Percentiles rank a stretch among this genome's conserved stretches.
Evolutionary conservation across 2,113 vertebrate species (phyloP).

Genomic region (Heloderma charlesbogerti): DNA sequence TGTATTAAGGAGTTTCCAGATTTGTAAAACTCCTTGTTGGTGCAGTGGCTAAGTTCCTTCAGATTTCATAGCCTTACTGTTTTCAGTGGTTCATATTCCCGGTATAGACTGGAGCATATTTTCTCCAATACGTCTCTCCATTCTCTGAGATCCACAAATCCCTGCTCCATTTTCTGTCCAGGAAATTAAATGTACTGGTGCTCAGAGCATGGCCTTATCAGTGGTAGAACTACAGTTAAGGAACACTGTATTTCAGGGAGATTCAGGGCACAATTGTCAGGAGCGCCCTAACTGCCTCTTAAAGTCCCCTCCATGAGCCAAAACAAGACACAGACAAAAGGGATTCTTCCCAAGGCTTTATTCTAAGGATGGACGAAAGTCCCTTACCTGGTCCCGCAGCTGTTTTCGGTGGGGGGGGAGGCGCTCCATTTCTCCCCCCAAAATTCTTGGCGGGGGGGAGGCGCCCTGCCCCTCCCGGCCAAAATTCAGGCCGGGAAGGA

Average conservation of each 20-base stretch:
- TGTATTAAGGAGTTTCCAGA: background rate
- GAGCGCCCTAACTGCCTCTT: too few species aligned
- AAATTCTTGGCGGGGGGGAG: too few species aligned
- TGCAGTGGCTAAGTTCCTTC: background rate
- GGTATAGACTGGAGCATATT: background rate
- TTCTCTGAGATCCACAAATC: background rate
- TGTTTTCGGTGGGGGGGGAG: too few species aligned
- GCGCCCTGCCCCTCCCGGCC: too few species aligned
- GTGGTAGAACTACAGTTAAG: background rate
- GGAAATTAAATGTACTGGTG: background rate
- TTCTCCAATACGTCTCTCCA: background rate
- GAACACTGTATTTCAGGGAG: background rate
- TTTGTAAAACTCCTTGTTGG: background rate
- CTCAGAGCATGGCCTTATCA: background rate
- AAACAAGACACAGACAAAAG: too few species aligned
- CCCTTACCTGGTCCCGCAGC: too few species aligned
- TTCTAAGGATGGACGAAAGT: too few species aligned
- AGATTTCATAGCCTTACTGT: background rate
- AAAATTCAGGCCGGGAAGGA: too few species aligned
- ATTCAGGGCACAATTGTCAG: background rate
- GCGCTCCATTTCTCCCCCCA: too few species aligned
- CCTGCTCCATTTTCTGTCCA: background rate
- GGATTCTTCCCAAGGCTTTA: too few species aligned
- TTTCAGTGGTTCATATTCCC: background rate
- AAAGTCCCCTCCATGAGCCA: too few species aligned